These are phyloP conservation scores for Vannuccia rotundouncinata DNA, from an alignment of 2,888 invertebrate species.

Conservation along the genomic window DNA sequence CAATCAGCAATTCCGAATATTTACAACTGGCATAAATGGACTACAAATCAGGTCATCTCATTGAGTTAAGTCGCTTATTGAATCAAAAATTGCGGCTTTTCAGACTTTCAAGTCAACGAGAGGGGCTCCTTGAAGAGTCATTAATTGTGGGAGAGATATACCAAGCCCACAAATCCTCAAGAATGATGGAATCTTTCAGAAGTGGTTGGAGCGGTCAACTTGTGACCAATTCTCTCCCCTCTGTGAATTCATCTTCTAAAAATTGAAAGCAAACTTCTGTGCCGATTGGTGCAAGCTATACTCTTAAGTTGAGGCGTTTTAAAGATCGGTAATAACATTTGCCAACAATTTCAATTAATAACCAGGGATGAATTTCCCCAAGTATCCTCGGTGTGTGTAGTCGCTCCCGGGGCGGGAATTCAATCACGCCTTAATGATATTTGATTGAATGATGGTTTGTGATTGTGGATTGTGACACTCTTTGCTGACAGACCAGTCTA, in stretches of 20 bases:
- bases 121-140: neutral
- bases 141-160: neutral
- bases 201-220: neutral
- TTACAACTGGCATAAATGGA: neutral
- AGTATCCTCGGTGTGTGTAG: neutral
- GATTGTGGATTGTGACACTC: constrained; percentile 1
- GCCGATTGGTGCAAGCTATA: neutral
- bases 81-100: constrained; percentile 23
- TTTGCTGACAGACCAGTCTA: neutral
- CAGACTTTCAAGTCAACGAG: constrained; percentile 7
- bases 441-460: constrained; percentile 26
- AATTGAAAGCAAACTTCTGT: neutral
- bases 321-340: constrained; percentile 19
- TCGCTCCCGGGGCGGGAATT: neutral
- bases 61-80: constrained; percentile 26
- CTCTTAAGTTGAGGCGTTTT: neutral
- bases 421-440: constrained; percentile 23
- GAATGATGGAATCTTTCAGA: neutral
- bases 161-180: neutral
- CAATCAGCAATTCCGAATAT: neutral
- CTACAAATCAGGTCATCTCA: neutral
- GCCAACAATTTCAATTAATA: constrained; percentile 19
- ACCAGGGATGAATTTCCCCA: constrained; percentile 5
- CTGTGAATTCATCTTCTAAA: neutral
- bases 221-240: neutral